Conservation (phyloP, 2,113 vertebrate species). For the Uria aalge region DNA sequence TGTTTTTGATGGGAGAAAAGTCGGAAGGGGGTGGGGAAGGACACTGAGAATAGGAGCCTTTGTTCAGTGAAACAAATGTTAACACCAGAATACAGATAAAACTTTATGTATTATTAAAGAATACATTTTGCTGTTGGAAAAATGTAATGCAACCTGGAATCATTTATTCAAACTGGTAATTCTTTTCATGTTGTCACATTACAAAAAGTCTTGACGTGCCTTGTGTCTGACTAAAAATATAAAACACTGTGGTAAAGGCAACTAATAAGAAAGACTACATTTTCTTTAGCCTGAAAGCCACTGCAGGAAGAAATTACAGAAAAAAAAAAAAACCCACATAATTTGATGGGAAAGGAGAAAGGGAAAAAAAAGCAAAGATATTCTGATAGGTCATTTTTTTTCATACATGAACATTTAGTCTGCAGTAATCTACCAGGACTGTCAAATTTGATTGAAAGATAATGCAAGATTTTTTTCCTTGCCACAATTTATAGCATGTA, state of each 20-base stretch:
- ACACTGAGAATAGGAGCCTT: not conserved
- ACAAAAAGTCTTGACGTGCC: conserved; percentile 26
- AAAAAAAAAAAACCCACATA: not conserved
- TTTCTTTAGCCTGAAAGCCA: conserved; percentile 36
- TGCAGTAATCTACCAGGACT: conserved; percentile 77
- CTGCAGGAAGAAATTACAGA: conserved; percentile 14
- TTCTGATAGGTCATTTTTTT: conserved; percentile 74
- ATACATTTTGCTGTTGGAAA: conserved; percentile 57
- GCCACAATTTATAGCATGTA: conserved; percentile 93
- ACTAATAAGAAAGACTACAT: conserved; percentile 25
- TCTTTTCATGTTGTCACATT: conserved; percentile 57
- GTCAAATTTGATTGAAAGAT: conserved; percentile 88
- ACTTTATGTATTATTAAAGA: conserved; percentile 58
- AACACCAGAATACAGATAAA: conserved; percentile 58
- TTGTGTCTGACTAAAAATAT: conserved; percentile 50
- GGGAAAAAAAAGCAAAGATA: conserved; percentile 43
- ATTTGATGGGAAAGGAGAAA: conserved; percentile 50
- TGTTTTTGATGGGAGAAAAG: conserved; percentile 3
- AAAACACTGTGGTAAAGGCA: conserved; percentile 43
- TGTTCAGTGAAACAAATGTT: conserved; percentile 56
- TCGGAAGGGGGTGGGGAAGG: conserved; percentile 12
- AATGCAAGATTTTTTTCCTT: conserved; percentile 83
- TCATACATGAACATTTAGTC: conserved; percentile 71
- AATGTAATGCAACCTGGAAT: conserved; percentile 46
- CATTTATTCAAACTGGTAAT: conserved; percentile 56